Evolutionary conservation across 2,888 invertebrate genomes (phyloP).

Genomic region (Ganaspis brasiliensis): DNA sequence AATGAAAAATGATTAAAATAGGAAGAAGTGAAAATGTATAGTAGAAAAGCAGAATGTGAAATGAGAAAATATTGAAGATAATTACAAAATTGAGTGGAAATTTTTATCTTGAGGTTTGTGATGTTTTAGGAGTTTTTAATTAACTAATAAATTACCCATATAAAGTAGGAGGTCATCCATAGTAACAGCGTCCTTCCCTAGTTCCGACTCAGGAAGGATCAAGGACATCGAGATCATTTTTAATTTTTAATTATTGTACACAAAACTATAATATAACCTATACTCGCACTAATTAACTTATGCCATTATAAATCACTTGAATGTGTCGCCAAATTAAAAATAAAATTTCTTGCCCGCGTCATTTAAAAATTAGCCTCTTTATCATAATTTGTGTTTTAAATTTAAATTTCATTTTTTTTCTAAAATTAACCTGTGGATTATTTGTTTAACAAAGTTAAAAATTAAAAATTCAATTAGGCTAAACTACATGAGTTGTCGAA

Average conservation of each 20-base stretch:
- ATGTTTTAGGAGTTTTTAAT: no score
- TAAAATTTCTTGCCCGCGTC: no score
- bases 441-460: no score
- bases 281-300: background rate
- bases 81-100: background rate
- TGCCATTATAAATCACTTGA: background rate
- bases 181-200: conserved; percentile 54
- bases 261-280: background rate
- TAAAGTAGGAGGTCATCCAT: conserved; percentile 66
- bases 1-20: no score
- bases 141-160: conserved; percentile 55
- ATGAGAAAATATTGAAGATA: background rate
- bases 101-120: background rate
- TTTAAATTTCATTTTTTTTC: no score
- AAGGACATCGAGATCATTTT: conserved; percentile 51
- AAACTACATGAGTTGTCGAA: no score
- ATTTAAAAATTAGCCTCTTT: no score
- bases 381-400: no score
- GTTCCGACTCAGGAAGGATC: background rate
- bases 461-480: no score
- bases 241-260: background rate
- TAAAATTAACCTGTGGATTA: no score
- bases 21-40: background rate
- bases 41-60: background rate
- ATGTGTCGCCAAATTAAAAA: no score